Evolutionary conservation across 2,888 invertebrate species (phyloP), one percentile per base, ranked within the genome.

Genomic region (Asteroscopus sphinx): DNA sequence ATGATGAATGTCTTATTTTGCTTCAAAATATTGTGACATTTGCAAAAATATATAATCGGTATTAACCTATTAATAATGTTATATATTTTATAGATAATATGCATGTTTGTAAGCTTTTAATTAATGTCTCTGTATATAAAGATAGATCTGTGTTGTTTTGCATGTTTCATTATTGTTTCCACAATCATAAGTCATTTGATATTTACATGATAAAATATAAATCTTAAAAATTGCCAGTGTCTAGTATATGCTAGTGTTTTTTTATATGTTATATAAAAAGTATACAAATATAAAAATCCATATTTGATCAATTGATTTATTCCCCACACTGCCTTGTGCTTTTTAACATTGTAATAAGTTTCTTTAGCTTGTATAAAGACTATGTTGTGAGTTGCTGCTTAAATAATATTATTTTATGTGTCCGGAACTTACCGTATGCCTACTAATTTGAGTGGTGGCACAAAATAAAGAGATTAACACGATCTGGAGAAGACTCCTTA

Each of bases 131-230:
- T 47, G 45, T 59, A 42, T 46, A 69, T 51, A 45, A 55, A 40
- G 26, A 41, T 73, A 57, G 48, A 63, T 68, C 40, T 52, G 62
- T 72, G 53, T 69, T 66, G 59, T 68, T 51, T 58, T 73, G 60
- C 68, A 76, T 76, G 77, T 60, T 74, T 74, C 65, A 73, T 76
- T 67, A 61, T 56, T 66, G 64, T 62, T 70, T 73, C 71, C 66
- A 74, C 74, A 60, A 60, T 58, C 58, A 65, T 72, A 46, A 60
- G 26, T 32, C 44, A 47, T 54, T 47, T 46, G 41, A 55, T 46
- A 17, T 44, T 40, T 44, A 16, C 51, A 21, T 51, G 12, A 9
- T 2, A 33, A 9, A 30, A 26, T 9, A 4, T 30, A 37, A 41
- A 25, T 17, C 6, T 1, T 28, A 8, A 35, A 57, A 45, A 53